Base-by-base conservation (phyloP, 37 sponge, comb jelly and placozoan species). In the Amphimedon queenslandica region DNA sequence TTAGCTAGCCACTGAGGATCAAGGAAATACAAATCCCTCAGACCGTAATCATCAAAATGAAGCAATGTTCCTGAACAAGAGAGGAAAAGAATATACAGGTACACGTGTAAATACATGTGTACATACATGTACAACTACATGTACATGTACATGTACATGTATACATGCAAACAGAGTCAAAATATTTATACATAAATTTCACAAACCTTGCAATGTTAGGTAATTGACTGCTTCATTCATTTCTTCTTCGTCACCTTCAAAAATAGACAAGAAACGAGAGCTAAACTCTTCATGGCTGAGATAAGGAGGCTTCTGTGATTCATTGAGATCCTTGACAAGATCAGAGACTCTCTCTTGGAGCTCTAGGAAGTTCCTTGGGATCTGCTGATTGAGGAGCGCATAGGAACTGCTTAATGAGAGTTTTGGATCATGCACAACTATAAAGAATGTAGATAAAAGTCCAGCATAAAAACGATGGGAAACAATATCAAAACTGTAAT, bases 1-100 rank as follows among this genome's bases (percentile, higher is more conserved):
- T 91, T 84, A 42, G 88, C 74, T 57, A 95, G 77, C 96, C 96
- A 95, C 66, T 95, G 85, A 1, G 96, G 96, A 64, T 95, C 92
- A 56, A 95, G 83, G 58, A 95, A 95, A 78, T 95, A 92, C 31
- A 80, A 56, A 37, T 84, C 71, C 72, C 69, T 84, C 42, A 95
- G 61, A 21, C 77, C 73, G 1, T 82, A 75, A 56, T 92, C 93
- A 28, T 83, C 73, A 80, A 84, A 95, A 66, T 95, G 96, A 0
- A 95, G 80, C 1, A 95, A 73, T 25, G 86, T 91, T 0, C 95
- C 88, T 88, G 57, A 58, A 63, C 11, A n/a, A 1, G 47, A 20
- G 36, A 21, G 71, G 55, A 33, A 13, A 29, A 18, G 37, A 35
- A 41, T 29, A 20, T 1, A 33, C 3, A 18, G 40, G 25, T 1